Evolutionary conservation across 2,888 invertebrate species (phyloP).

Genomic region (Pollenia labialis): DNA sequence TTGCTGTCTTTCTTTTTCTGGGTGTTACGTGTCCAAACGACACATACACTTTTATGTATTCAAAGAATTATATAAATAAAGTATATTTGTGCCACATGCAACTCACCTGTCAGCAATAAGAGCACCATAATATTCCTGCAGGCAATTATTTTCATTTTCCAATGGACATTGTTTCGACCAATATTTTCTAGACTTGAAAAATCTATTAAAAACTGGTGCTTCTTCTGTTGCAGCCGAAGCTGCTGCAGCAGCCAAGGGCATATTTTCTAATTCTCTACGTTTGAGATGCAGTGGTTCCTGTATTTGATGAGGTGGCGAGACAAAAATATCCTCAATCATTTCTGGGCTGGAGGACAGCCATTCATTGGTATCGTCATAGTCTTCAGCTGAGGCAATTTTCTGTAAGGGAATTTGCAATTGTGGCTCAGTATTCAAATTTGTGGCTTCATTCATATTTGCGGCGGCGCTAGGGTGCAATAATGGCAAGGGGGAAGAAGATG

Average conservation of each 20-base stretch:
- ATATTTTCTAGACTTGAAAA: conserved; percentile 77
- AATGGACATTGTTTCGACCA: conserved; percentile 78
- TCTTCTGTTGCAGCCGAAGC: conserved; percentile 42
- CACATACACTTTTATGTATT: not conserved
- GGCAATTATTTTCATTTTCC: conserved; percentile 77
- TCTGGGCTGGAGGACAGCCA: conserved; percentile 42
- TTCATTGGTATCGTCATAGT: conserved; percentile 44
- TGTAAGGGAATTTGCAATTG: conserved; percentile 47
- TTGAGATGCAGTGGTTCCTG: conserved; percentile 27
- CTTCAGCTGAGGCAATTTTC: not conserved
- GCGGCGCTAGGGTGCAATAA: conserved; percentile 50
- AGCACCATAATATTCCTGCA: conserved; percentile 77
- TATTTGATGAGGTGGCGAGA: conserved; percentile 48
- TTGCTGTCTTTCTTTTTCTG: conserved; percentile 27
- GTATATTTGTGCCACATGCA: conserved; percentile 12
- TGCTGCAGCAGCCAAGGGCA: conserved; percentile 28
- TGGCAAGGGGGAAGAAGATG: conserved; percentile 25
- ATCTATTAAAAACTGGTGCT: conserved; percentile 74
- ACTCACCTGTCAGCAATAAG: conserved; percentile 80
- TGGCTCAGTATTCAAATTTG: conserved; percentile 41
- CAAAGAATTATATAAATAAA: conserved; percentile 11
- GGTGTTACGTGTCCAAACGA: conserved; percentile 12
- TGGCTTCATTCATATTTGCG: conserved; percentile 51
- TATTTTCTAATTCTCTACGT: conserved; percentile 48
- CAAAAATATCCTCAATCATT: conserved; percentile 60